Percentiles rank a stretch among this genome's conserved stretches.
phyloP scores from a whole-genome alignment of 2,113 vertebrate genomes.

The Festucalex cinctus region DNA sequence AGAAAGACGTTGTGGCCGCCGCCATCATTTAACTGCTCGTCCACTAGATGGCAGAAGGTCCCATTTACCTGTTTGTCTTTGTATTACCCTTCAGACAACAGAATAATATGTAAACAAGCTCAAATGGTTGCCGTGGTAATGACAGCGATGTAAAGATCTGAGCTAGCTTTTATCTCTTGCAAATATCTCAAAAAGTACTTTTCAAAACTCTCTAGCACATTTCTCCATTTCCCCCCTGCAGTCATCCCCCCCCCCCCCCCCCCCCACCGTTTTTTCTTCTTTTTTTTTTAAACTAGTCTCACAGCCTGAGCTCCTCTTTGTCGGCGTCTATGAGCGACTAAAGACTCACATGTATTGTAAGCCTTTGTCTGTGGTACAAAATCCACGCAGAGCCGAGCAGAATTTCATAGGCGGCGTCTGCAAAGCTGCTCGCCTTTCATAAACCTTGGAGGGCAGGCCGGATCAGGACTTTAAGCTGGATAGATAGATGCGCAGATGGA shows the following conservation, averaged over 20 bases:
- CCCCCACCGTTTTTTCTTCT: not conserved
- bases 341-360: conserved; percentile 66
- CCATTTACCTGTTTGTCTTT: too few species aligned
- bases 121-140: not conserved
- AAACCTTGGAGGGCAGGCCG: conserved; percentile 66
- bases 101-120: not conserved
- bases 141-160: not conserved
- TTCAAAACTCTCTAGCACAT: not conserved
- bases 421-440: conserved; percentile 68
- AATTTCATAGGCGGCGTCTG: conserved; percentile 71
- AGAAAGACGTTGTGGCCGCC: not conserved
- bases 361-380: conserved; percentile 67
- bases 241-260: not conserved
- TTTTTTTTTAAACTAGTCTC: conserved; percentile 20
- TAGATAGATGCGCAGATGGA: conserved; percentile 25
- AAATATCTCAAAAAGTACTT: not conserved
- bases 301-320: conserved; percentile 48
- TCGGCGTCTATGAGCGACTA: conserved; percentile 54
- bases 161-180: not conserved
- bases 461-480: conserved; percentile 64
- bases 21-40: too few species aligned
- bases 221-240: conserved; percentile 6
- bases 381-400: conserved; percentile 60
- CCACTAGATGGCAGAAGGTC: too few species aligned
- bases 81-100: too few species aligned